Evolutionary conservation across 2,797 vertebrate genomes (phyloP).

Genomic region (Enteromius thamalakanensis): DNA sequence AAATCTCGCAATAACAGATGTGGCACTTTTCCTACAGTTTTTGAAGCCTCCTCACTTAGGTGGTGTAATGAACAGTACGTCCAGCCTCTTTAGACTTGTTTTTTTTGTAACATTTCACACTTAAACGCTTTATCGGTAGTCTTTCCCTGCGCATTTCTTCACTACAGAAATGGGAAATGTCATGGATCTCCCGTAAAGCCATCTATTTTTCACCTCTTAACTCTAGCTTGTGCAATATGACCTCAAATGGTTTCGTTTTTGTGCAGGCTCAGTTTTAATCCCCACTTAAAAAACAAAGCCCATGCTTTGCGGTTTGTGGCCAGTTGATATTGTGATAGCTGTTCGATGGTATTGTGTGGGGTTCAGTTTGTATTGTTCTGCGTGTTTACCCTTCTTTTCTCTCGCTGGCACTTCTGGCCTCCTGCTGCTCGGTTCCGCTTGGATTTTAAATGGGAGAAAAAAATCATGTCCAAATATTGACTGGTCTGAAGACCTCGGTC

Average conservation of each 20-base stretch:
- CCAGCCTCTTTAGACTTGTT: neutral
- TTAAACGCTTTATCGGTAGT: slow-evolving; percentile 32
- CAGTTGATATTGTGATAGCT: slow-evolving; percentile 75
- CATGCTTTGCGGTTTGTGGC: slow-evolving; percentile 65
- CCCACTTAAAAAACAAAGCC: slow-evolving; percentile 76
- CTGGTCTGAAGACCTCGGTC: slow-evolving; percentile 73
- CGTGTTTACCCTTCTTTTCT: slow-evolving; percentile 74
- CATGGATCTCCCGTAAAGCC: slow-evolving; percentile 44
- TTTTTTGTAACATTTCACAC: slow-evolving; percentile 36
- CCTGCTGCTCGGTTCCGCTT: slow-evolving; percentile 72
- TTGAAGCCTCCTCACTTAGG: slow-evolving; percentile 21
- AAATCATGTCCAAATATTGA: slow-evolving; percentile 86
- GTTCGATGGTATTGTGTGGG: slow-evolving; percentile 71
- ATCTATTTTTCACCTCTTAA: slow-evolving; percentile 53
- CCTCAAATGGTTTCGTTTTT: slow-evolving; percentile 63
- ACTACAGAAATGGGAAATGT: slow-evolving; percentile 46
- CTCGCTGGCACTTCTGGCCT: slow-evolving; percentile 69
- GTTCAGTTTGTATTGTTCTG: slow-evolving; percentile 71
- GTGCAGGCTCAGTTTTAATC: slow-evolving; percentile 73
- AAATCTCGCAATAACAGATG: slow-evolving; percentile 75
- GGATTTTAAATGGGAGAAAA: slow-evolving; percentile 71
- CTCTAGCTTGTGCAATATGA: slow-evolving; percentile 54
- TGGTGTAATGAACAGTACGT: slow-evolving; percentile 9
- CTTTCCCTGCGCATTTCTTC: slow-evolving; percentile 30
- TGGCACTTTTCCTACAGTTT: slow-evolving; percentile 68